Base-by-base conservation (phyloP, 2,797 vertebrate species). In the Eidolon dupreanum region DNA sequence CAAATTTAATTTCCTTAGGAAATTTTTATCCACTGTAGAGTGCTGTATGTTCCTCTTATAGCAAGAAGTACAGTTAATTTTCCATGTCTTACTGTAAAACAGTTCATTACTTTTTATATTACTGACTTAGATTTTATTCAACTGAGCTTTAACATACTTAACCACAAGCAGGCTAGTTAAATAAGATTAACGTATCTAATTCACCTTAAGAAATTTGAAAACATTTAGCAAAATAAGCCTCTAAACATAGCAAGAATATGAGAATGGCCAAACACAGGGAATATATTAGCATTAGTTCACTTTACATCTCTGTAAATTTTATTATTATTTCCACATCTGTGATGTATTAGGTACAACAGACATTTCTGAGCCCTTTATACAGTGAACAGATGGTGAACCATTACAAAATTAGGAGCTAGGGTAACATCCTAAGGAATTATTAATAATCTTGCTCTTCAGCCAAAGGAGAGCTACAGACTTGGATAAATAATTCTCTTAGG, bases 91-190 rank as follows among this genome's bases (percentile, higher is more conserved):
- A 93, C 24, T 43, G 19, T 83, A 78, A 94, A 93, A 73, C 28
- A 78, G 24, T 24, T 90, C 83, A 90, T 85, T 94, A 82, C 16
- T 93, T 92, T 94, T 96, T 85, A 94, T 51, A 63, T 77, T 78
- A 88, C 24, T 75, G 12, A 53, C 33, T 94, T 93, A 90, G 93
- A 82, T 93, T 97, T 82, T 89, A 95, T 65, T 85, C 78, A 75
- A 63, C 57, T 83, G 70, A 81, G 10, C 75, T 92, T 89, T 95
- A 95, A 86, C 31, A 74, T 73, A 93, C 41, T 83, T 88, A 93
- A 73, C 57, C 33, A 91, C 92, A 95, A 61, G 10, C n/a, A 96
- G 81, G 24, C 43, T 85, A 31, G 36, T 86, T 95, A 86, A 90
- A 59, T 77, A 95, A 92, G 38, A 59, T 81, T 33, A 97, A 86